A percentile compares a stretch with the other conserved stretches of the same genome.
These are phyloP conservation scores for Leucania comma DNA, from an alignment of 2,888 invertebrate species.

Conservation along the genomic window DNA sequence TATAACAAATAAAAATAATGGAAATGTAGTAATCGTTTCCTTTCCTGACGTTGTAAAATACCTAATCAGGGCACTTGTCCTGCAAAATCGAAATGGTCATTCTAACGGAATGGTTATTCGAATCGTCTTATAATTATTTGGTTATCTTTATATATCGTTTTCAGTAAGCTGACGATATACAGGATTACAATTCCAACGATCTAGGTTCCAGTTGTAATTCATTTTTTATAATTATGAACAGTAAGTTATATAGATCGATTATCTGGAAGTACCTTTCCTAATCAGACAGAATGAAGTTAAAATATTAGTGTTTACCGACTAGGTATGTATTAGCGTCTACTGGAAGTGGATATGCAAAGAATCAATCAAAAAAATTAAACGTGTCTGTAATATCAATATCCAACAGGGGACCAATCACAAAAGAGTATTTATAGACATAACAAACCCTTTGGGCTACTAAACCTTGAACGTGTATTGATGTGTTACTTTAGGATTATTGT, in stretches of 20 bases:
- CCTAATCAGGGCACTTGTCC: background rate
- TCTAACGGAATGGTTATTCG: too few species aligned
- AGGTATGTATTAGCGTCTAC: background rate
- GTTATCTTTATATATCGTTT: background rate
- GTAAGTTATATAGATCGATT: background rate
- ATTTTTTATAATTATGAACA: background rate
- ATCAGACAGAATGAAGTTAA: background rate
- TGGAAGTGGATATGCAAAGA: background rate
- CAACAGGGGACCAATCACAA: conserved; percentile 28
- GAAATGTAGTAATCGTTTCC: background rate
- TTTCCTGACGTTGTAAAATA: background rate
- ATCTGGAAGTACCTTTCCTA: background rate
- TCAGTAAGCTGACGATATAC: background rate
- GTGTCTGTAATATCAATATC: conserved; percentile 14
- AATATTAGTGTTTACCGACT: background rate
- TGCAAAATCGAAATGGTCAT: background rate
- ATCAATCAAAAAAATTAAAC: conserved; percentile 5
- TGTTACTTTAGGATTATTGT: conserved; percentile 80
- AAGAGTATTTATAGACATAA: conserved; percentile 42
- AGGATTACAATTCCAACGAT: background rate
- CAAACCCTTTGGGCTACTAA: conserved; percentile 65
- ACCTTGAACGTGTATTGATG: conserved; percentile 73
- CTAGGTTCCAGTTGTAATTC: background rate
- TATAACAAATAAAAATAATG: background rate
- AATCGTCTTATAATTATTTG: too few species aligned